phyloP scores from a whole-genome alignment of 2,113 vertebrate species.

The Phycodurus eques region DNA sequence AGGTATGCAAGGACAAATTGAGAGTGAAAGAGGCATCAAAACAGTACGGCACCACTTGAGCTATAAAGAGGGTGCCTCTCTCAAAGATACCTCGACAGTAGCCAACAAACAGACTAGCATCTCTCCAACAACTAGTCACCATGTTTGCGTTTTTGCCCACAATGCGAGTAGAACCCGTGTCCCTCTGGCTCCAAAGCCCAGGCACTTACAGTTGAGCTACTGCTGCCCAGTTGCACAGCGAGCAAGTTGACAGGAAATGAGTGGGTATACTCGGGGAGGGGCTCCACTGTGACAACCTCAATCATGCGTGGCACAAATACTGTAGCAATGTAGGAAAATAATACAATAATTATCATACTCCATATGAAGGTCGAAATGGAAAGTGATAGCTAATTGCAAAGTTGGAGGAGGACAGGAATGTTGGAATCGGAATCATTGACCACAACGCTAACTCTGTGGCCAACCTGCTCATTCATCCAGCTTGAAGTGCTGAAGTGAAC shows the following conservation, averaged over 20 bases:
- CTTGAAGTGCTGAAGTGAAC: not conserved
- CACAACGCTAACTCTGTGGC: not conserved
- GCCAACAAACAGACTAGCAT: not conserved
- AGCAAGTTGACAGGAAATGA: not conserved
- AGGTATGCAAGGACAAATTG: too few relatives aligned
- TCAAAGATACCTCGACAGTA: not conserved
- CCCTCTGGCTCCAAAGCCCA: not conserved
- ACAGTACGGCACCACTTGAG: not conserved
- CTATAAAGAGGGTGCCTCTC: not conserved
- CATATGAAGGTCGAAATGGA: conserved; percentile 56
- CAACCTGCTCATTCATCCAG: not conserved
- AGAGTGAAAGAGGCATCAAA: not conserved
- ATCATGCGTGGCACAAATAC: conserved; percentile 70
- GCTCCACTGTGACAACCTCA: conserved; percentile 57
- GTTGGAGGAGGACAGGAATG: conserved; percentile 31
- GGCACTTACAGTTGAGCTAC: not conserved
- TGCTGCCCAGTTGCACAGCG: not conserved
- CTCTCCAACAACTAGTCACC: not conserved
- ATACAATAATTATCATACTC: conserved; percentile 68
- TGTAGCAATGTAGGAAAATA: conserved; percentile 65
- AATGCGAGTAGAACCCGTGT: not conserved
- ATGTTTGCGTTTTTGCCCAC: not conserved
- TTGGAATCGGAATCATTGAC: not conserved
- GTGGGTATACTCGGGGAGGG: conserved; percentile 16
- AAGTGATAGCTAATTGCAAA: conserved; percentile 57